phyloP scores from a whole-genome alignment of 2,888 invertebrate genomes.

The Amphipoea lucens region DNA sequence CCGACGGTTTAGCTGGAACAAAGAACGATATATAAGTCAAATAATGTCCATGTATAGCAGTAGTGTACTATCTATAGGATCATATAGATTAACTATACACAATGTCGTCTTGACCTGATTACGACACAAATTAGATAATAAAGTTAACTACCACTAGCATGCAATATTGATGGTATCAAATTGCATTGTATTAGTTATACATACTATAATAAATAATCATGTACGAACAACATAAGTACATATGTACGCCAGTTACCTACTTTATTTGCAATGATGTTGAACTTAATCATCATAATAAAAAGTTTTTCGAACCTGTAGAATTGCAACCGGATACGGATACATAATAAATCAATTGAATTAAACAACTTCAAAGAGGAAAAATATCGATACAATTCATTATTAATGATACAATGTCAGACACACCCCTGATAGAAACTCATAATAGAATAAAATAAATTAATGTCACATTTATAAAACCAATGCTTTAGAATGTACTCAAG shows the following conservation, averaged over 20 bases:
- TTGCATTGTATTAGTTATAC: constrained; percentile 11
- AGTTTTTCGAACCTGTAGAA: neutral
- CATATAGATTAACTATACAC: neutral
- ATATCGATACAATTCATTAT: constrained; percentile 11
- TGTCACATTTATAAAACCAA: neutral
- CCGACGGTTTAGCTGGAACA: constrained; percentile 92
- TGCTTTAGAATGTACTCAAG: constrained; percentile 45
- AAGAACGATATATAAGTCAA: constrained; percentile 15
- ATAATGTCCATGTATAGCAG: neutral
- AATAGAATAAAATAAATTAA: constrained; percentile 31
- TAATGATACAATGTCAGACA: constrained; percentile 30
- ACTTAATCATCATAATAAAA: constrained; percentile 11
- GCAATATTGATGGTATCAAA: constrained; percentile 23
- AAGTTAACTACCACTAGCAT: constrained; percentile 22
- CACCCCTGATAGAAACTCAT: neutral
- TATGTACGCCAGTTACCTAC: neutral
- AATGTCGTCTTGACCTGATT: constrained; percentile 39
- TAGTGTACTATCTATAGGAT: neutral
- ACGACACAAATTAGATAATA: constrained; percentile 33
- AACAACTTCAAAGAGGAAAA: neutral
- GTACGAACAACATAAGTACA: neutral
- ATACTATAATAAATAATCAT: constrained; percentile 14
- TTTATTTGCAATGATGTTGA: constrained; percentile 19
- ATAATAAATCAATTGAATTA: constrained; percentile 22
- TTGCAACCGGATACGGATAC: constrained; percentile 14